These are phyloP conservation scores for Manis crassicaudata DNA, from an alignment of 2,797 vertebrate genomes.

Conservation along the genomic window DNA sequence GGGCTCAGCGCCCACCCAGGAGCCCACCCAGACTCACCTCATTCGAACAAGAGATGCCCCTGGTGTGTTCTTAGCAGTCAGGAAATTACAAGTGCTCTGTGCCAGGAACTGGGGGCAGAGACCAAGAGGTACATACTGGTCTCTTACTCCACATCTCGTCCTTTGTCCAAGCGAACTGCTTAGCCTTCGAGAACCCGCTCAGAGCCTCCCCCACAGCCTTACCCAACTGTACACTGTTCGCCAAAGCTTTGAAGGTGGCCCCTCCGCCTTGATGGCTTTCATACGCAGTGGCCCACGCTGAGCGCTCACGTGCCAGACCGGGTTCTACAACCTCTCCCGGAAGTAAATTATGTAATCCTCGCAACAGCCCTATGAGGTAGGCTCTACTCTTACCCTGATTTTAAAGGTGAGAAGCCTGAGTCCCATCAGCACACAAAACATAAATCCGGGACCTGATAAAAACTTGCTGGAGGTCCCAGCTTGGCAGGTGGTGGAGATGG, in stretches of 20 bases:
- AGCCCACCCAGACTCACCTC: neutral
- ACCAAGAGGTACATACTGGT: too few relatives aligned
- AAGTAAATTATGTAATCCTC: neutral
- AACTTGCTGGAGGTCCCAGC: neutral
- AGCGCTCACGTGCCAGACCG: neutral
- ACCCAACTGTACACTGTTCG: neutral
- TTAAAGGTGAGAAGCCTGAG: neutral
- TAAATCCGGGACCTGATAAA: neutral
- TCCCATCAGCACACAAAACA: neutral
- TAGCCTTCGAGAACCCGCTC: neutral
- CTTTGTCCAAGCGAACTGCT: neutral
- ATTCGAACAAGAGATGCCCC: neutral
- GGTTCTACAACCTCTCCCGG: neutral
- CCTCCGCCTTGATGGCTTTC: neutral
- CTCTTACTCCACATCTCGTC: neutral
- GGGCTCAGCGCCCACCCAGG: too few relatives aligned
- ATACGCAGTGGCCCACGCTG: neutral
- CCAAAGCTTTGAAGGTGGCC: neutral
- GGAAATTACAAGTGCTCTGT: neutral
- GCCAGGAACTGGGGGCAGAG: neutral
- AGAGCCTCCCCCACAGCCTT: neutral
- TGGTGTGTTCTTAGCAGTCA: too few relatives aligned
- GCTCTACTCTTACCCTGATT: neutral
- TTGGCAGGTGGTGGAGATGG: rapidly evolving
- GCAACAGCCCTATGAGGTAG: neutral